Evolutionary conservation across 2,888 invertebrate species (phyloP), one percentile per base, ranked within the genome.

Genomic region (Bombyx huttoni): DNA sequence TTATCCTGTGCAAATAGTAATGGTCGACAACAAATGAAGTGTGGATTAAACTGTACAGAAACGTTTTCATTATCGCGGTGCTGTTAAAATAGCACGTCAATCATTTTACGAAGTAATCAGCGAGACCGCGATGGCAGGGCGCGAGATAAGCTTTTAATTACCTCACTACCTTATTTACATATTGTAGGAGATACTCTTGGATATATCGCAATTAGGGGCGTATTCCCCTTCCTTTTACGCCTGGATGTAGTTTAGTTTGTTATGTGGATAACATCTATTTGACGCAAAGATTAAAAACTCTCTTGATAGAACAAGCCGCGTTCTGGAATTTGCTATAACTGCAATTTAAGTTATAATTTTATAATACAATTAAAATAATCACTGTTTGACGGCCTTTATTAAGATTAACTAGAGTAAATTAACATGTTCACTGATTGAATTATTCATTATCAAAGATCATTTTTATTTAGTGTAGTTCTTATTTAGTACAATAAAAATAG

Each of bases 91-190:
- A 77, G 78, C 73, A 75, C 74, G 87, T 86, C 87, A 86, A 87
- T 87, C 87, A 87, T 87, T 82, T 86, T 75, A 76, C 75, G 68
- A 73, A 77, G 84, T 82, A 81, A 85, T 85, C 86, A 80, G 71
- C 78, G 74, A 68, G 57, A 58, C 62, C 64, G 68, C 72, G 77
- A 78, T 75, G 80, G 79, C 80, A 72, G 76, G 70, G 74, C 75
- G 69, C 67, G 68, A 76, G 87, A 88, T 87, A 87, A 86, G 78
- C 77, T 85, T 81, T 87, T 88, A 87, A 88, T 88, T 87, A 84
- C 84, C 72, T 75, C 75, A 68, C 78, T 82, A 78, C 78, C 78
- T 78, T 86, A 85, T 86, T 88, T 87, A 85, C 87, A 86, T 88
- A 86, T 76, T 81, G 82, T 73, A 74, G 78, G 65, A 81, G 83